Conservation (phyloP, 2,113 vertebrate species). For the Rhinoptilus africanus region DNA sequence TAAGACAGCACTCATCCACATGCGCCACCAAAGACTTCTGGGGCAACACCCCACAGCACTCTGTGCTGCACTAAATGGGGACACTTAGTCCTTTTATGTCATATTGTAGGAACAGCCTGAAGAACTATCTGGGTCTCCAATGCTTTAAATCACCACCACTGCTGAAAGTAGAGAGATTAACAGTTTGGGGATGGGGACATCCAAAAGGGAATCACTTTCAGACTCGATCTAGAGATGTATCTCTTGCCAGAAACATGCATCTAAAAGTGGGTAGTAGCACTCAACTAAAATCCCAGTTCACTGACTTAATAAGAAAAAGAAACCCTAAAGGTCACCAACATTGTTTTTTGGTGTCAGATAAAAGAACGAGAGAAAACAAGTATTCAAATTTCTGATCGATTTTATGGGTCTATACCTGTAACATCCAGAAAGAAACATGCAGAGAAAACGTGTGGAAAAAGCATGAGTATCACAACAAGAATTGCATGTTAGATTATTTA, state of each 20-base stretch:
- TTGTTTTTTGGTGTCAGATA: background rate
- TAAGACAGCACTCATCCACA: background rate
- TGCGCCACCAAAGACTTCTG: background rate
- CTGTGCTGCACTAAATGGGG: accelerated
- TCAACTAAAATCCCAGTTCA: background rate
- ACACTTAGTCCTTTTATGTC: background rate
- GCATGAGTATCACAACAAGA: background rate
- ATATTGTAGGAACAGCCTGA: background rate
- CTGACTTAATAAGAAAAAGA: background rate
- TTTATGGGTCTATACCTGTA: background rate
- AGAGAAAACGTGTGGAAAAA: background rate
- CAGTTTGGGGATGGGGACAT: background rate
- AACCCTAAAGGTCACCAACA: background rate
- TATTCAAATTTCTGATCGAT: background rate
- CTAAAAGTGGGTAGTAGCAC: background rate
- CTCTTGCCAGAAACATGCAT: background rate
- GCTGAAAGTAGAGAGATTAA: background rate
- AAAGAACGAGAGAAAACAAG: background rate
- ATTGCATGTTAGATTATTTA: background rate
- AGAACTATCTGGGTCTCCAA: background rate
- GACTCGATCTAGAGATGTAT: background rate
- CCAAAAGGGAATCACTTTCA: background rate
- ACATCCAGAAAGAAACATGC: background rate
- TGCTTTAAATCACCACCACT: background rate
- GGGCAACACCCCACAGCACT: background rate